phyloP scores from a whole-genome alignment of 1,140 invertebrate species.

The Drosophila ironensis region DNA sequence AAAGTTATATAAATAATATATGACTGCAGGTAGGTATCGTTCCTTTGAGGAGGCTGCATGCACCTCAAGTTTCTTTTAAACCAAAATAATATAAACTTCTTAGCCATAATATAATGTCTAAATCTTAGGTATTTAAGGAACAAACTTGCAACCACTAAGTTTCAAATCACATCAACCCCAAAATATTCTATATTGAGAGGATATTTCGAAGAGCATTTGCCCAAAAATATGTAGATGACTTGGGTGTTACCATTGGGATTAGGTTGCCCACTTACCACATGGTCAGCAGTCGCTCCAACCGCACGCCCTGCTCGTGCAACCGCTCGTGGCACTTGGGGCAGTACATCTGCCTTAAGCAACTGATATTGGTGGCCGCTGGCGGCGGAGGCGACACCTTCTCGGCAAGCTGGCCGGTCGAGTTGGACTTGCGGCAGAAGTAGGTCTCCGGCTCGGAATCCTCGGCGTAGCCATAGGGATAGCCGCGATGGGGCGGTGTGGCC shows the following conservation, averaged over 20 bases:
- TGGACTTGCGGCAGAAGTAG: conserved; percentile 66
- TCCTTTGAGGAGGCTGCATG: too few relatives aligned
- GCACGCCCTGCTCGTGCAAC: conserved; percentile 67
- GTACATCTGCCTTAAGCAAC: conserved; percentile 74
- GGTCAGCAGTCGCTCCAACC: conserved; percentile 63
- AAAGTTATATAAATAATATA: too few relatives aligned
- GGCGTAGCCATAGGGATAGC: conserved; percentile 68
- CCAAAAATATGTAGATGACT: background rate
- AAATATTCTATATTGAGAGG: too few relatives aligned
- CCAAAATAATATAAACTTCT: too few relatives aligned
- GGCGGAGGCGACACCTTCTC: conserved; percentile 59
- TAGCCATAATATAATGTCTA: too few relatives aligned
- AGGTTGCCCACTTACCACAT: conserved; percentile 66
- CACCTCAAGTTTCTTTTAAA: too few relatives aligned
- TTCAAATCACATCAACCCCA: too few relatives aligned
- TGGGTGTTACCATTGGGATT: too few relatives aligned
- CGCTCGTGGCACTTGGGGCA: conserved; percentile 72
- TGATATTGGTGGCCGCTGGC: conserved; percentile 63
- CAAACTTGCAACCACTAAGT: too few relatives aligned
- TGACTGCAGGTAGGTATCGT: too few relatives aligned
- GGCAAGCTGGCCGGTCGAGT: conserved; percentile 61
- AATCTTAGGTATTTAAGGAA: too few relatives aligned
- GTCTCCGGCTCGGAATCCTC: conserved; percentile 52
- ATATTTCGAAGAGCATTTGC: too few relatives aligned
- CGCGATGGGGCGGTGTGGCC: conserved; percentile 43